Percentiles rank a stretch among this genome's conserved stretches.
Conservation (phyloP, 2,113 vertebrate genomes). For the Hypocryptadius cinnamomeus region DNA sequence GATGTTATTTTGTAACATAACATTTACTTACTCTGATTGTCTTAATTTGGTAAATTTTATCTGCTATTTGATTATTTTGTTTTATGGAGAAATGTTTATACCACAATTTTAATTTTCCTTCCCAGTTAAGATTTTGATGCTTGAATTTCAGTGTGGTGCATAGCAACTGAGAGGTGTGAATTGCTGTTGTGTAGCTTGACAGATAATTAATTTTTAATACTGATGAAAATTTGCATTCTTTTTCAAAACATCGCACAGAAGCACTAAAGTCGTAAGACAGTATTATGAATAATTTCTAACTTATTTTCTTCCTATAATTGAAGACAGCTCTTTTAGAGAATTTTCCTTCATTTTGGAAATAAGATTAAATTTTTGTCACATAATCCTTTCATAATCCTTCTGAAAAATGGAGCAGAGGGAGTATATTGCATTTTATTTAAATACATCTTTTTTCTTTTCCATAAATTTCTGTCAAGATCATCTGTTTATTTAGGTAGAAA, state of each 20-base stretch:
- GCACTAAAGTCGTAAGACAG: background rate
- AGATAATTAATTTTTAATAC: background rate
- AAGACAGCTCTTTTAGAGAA: background rate
- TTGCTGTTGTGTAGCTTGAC: background rate
- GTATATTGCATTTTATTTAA: background rate
- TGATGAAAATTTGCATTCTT: background rate
- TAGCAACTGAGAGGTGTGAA: background rate
- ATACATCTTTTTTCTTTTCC: background rate
- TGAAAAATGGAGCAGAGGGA: background rate
- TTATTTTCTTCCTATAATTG: background rate
- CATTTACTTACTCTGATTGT: background rate
- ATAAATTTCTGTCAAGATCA: background rate
- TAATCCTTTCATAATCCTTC: background rate
- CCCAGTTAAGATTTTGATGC: background rate
- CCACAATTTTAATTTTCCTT: background rate
- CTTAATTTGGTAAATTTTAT: background rate
- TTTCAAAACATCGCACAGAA: background rate
- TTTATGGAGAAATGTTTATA: background rate
- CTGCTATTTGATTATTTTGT: background rate
- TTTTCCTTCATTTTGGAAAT: background rate
- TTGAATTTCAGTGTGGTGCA: background rate
- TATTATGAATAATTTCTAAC: background rate
- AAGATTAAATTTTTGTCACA: background rate
- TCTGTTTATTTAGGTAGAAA: background rate
- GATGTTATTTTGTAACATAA: background rate